Base-by-base conservation (phyloP, 2,797 vertebrate species). In the Leptatherina wallacei region DNA sequence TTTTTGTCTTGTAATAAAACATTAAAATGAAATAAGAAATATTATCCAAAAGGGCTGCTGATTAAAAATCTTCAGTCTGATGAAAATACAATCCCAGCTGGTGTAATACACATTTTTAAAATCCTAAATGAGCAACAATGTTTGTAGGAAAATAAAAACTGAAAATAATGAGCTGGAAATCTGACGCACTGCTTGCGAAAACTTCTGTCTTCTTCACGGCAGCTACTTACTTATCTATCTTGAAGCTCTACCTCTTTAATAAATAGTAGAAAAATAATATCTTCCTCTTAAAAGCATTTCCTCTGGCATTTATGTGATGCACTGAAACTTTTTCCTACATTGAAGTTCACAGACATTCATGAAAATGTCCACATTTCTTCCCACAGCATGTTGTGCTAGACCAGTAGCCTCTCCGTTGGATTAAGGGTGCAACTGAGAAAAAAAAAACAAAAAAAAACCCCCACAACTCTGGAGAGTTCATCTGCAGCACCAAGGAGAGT, bases 191-290 rank as follows among this genome's bases (percentile, higher is more conserved):
- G 22, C 36, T 59, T 73, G 58, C 22, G 69, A 67, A 55, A 67
- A 74, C 54, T 42, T 27, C 57, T 75, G 49, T 65, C 42, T 40
- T 14, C 61, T 78, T 64, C 52, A 69, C 55, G 42, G 40, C 56
- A 73, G 80, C 75, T 77, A 71, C 73, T 83, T 69, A 59, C 73
- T 80, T 60, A 66, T 80, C 57, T 59, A 58, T 80, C 79, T 77
- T 61, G 81, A 80, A 86, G 72, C 88, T 89, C 77, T 84, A 95
- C 64, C 75, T 73, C 93, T 97, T 97, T 92, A 99, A 99, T 99
- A 99, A 99, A 99, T 99, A 99, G 96, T 98, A 99, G 96, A 99
- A 99, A 98, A 98, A 98, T 97, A 98, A 96, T 96, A 90, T 94
- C 96, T 96, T 96, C 85, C 85, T 88, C 78, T 88, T 91, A 86